Conservation (phyloP, 2,888 invertebrate species). For the Himalopsyche anomala region DNA sequence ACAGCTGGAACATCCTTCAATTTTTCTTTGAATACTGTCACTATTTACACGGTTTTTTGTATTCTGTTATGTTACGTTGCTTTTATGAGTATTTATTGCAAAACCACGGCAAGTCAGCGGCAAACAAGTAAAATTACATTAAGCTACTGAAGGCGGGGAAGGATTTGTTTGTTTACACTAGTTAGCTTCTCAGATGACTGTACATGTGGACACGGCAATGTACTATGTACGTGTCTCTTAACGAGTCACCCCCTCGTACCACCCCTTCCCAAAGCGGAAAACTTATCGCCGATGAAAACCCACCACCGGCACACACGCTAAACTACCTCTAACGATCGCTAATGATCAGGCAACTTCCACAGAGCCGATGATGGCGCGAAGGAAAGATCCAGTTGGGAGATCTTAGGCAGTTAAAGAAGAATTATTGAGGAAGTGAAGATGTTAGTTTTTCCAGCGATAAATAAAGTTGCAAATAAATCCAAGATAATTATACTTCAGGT, state of each 20-base stretch:
- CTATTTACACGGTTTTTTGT: too few species aligned
- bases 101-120: neutral
- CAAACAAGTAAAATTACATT: neutral
- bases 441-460: too few species aligned
- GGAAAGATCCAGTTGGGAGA: too few species aligned
- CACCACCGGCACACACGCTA: neutral
- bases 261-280: neutral
- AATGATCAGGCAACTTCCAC: neutral
- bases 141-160: neutral
- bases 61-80: too few species aligned
- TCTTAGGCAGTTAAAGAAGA: too few species aligned
- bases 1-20: too few species aligned
- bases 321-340: conserved; percentile 8
- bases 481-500: too few species aligned
- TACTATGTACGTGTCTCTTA: conserved; percentile 1
- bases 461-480: too few species aligned
- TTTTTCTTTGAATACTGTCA: too few species aligned
- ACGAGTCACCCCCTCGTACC: neutral
- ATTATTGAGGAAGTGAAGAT: too few species aligned
- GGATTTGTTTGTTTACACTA: conserved; percentile 30
- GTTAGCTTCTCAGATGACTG: neutral
- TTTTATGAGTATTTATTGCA: too few species aligned
- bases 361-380: too few species aligned
- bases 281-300: conserved; percentile 17
- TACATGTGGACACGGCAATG: neutral